Conservation (phyloP, 2,797 vertebrate genomes). For the Pogoniulus pusillus region DNA sequence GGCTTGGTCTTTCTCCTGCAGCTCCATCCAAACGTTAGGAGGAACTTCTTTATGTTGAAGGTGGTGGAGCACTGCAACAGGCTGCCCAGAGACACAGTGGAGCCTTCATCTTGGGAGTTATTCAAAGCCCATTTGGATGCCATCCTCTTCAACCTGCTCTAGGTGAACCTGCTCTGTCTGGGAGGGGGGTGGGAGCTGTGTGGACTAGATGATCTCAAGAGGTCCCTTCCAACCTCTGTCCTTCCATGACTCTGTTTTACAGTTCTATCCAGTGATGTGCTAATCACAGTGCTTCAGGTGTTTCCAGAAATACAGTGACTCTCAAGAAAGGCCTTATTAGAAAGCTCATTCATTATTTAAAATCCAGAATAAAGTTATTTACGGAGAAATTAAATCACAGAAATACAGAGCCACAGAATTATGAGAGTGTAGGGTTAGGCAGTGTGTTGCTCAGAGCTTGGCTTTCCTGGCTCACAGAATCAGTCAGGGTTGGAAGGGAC, state of each 20-base stretch:
- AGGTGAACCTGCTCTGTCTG: too few relatives aligned
- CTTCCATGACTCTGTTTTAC: not conserved
- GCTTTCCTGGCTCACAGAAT: not conserved
- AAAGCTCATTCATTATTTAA: conserved; percentile 7
- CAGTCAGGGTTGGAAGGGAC: too few relatives aligned
- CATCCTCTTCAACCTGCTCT: too few relatives aligned
- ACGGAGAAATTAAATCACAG: not conserved
- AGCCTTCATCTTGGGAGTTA: too few relatives aligned
- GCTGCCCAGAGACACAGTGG: too few relatives aligned
- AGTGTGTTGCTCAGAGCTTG: not conserved
- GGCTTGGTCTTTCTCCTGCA: not conserved
- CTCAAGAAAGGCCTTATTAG: not conserved
- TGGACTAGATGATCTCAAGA: too few relatives aligned
- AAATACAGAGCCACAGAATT: not conserved
- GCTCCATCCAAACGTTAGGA: too few relatives aligned
- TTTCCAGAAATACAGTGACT: not conserved
- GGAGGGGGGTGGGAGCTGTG: too few relatives aligned
- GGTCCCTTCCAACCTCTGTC: too few relatives aligned
- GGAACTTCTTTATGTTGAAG: too few relatives aligned
- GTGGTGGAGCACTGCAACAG: too few relatives aligned
- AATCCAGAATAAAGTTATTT: not conserved
- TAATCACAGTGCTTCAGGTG: not conserved
- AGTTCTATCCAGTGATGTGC: not conserved
- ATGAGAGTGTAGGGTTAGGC: not conserved
- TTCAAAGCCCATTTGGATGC: too few relatives aligned